Percentiles rank a stretch among this genome's conserved stretches.
These are phyloP conservation scores for Amphipyra tragopoginis DNA, from an alignment of 2,888 invertebrate species.

Conservation along the genomic window DNA sequence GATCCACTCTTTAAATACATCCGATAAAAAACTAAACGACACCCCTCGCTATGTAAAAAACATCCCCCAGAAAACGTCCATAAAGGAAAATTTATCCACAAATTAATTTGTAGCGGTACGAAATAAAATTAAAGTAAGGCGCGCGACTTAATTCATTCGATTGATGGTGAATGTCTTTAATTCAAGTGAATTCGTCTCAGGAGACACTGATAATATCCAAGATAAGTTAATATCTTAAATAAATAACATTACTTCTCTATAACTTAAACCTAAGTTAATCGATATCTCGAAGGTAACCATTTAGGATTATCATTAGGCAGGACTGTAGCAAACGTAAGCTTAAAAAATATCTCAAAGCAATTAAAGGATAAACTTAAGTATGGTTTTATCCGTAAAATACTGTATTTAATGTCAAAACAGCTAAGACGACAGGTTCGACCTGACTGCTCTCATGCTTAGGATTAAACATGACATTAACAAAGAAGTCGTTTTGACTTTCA, in stretches of 20 bases:
- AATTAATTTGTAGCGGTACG: conserved; percentile 85
- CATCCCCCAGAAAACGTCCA: conserved; percentile 80
- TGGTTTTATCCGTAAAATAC: conserved; percentile 21
- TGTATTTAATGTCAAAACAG: conserved; percentile 29
- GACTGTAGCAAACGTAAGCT: conserved; percentile 13
- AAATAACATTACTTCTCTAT: too few relatives aligned
- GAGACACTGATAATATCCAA: conserved; percentile 1
- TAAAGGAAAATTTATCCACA: conserved; percentile 88
- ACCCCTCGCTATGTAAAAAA: conserved; percentile 77
- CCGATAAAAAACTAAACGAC: conserved; percentile 88
- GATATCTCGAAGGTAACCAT: background rate
- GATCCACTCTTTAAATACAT: conserved; percentile 84
- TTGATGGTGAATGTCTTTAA: conserved; percentile 43
- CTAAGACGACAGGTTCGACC: conserved; percentile 28
- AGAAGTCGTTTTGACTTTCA: conserved; percentile 43
- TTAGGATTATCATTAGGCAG: conserved; percentile 7
- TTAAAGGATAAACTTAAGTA: conserved; percentile 24
- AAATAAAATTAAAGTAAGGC: conserved; percentile 78
- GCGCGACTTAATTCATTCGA: conserved; percentile 38
- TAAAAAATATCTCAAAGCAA: conserved; percentile 20
- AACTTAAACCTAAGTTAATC: background rate
- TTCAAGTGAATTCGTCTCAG: conserved; percentile 17
- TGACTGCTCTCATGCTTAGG: conserved; percentile 12
- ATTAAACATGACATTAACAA: conserved; percentile 39
- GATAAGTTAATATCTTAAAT: conserved; percentile 1